Conservation (phyloP, 2,888 invertebrate species). For the Dasypogon diadema region DNA sequence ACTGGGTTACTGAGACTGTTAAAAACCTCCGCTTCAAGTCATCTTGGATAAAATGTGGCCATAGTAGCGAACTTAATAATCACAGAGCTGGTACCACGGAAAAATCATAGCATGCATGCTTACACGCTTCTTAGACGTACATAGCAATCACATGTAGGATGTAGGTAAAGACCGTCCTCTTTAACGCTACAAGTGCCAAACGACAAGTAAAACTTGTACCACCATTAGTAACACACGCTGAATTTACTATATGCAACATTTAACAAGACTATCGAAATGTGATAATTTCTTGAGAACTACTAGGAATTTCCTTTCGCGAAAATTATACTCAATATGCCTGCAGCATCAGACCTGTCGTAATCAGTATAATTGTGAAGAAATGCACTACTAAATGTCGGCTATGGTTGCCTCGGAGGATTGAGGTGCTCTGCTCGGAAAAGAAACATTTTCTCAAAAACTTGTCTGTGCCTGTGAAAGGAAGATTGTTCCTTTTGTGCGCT, state of each 20-base stretch:
- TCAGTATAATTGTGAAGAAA: constrained; percentile 27
- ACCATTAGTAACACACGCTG: neutral
- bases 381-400: neutral
- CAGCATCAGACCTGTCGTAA: neutral
- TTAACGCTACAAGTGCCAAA: too few relatives aligned
- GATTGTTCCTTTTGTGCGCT: constrained; percentile 23
- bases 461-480: neutral
- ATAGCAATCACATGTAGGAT: too few relatives aligned
- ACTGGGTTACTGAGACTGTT: constrained; percentile 9
- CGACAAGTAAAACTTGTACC: neutral
- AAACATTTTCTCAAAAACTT: neutral
- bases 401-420: neutral
- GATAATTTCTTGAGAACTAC: constrained; percentile 8
- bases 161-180: too few relatives aligned
- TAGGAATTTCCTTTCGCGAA: neutral
- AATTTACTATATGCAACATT: constrained; percentile 21
- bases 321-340: constrained; percentile 9
- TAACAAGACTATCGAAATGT: neutral
- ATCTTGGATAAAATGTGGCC: neutral
- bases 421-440: neutral
- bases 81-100: too few relatives aligned
- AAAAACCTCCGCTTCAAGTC: neutral
- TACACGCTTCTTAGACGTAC: neutral
- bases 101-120: neutral
- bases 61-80: too few relatives aligned